These are phyloP conservation scores for Trididemnum nubilum DNA, from an alignment of 23 tunicate species.

Conservation along the genomic window DNA sequence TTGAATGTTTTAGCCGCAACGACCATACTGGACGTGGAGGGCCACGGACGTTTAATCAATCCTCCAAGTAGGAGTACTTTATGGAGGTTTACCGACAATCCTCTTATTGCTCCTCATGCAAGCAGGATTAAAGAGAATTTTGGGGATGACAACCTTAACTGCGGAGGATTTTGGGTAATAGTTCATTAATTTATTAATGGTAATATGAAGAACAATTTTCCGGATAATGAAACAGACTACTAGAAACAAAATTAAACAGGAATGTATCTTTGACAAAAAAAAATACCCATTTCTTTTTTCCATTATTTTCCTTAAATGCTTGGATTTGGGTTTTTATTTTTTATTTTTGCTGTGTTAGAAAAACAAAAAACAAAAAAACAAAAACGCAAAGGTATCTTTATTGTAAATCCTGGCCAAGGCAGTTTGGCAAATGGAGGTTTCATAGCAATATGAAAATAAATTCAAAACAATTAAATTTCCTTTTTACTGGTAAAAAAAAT, in stretches of 20 bases:
- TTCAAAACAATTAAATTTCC: neutral
- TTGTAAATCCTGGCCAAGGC: too few species aligned
- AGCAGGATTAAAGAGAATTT: neutral
- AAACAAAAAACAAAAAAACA: too few species aligned
- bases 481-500: neutral
- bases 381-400: too few species aligned
- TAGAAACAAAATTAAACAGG: too few species aligned
- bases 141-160: neutral
- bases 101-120: neutral
- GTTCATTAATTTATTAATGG: too few species aligned
- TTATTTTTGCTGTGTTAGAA: too few species aligned
- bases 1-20: neutral
- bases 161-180: too few species aligned
- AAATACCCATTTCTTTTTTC: neutral
- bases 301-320: neutral
- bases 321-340: too few species aligned
- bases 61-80: slow-evolving; percentile 33
- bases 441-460: neutral
- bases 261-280: too few species aligned
- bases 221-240: too few species aligned
- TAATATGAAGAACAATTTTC: too few species aligned
- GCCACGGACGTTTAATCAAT: slow-evolving; percentile 50
- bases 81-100: slow-evolving; percentile 1
- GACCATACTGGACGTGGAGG: neutral
- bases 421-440: too few species aligned